A percentile compares a stretch with the other conserved stretches of the same genome.
Conservation (phyloP, 2,888 invertebrate species). For the Erpobdella octoculata region DNA sequence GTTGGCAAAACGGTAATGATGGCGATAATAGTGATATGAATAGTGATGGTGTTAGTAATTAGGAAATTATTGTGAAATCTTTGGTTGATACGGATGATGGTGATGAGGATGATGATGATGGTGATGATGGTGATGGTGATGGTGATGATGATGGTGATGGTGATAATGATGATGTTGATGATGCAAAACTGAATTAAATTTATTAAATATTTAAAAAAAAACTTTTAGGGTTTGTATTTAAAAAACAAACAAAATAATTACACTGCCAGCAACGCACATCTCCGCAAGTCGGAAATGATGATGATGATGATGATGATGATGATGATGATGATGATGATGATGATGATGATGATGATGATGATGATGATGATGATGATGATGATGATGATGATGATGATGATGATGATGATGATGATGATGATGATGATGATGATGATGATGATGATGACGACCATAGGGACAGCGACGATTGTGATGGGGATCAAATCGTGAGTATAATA, state of each 20-base stretch:
- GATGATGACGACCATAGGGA: neutral
- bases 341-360: neutral
- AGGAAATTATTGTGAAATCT: too few species aligned
- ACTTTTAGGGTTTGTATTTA: too few species aligned
- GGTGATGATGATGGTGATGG: constrained; percentile 27
- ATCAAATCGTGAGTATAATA: too few species aligned
- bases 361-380: neutral
- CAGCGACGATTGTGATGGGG: too few species aligned
- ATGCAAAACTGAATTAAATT: too few species aligned
- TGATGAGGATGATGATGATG: neutral
- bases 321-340: constrained; percentile 9
- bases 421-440: neutral
- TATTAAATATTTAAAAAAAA: too few species aligned
- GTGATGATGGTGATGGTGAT: constrained; percentile 26
- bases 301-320: constrained; percentile 4
- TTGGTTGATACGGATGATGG: neutral
- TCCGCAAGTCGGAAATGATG: neutral
- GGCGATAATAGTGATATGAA: neutral
- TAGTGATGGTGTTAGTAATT: neutral
- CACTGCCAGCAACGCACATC: too few species aligned
- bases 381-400: constrained; percentile 4
- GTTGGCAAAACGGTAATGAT: too few species aligned
- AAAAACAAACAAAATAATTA: too few species aligned
- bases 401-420: neutral
- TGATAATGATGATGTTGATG: constrained; percentile 26